A percentile compares a stretch with the other conserved stretches of the same genome.
These are phyloP conservation scores for Lagocephalus sceleratus DNA, from an alignment of 2,797 vertebrate species.

Conservation along the genomic window DNA sequence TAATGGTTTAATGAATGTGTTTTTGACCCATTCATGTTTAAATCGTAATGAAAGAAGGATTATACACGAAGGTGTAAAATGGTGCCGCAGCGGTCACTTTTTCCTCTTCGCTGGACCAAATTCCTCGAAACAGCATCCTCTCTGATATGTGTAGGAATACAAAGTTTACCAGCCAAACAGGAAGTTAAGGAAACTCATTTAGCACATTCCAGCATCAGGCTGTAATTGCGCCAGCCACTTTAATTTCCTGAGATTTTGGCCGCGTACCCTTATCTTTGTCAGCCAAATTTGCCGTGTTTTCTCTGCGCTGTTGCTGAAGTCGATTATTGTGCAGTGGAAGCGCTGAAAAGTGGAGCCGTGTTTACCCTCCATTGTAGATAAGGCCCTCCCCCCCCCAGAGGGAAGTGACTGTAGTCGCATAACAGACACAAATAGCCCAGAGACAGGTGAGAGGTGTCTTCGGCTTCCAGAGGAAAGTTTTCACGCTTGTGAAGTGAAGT, in stretches of 20 bases:
- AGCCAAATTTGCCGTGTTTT: slow-evolving; percentile 32
- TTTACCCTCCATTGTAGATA: slow-evolving; percentile 69
- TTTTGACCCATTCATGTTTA: too few relatives aligned
- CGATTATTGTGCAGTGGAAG: slow-evolving; percentile 36
- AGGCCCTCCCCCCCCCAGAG: slow-evolving; percentile 61
- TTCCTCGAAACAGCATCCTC: too few relatives aligned
- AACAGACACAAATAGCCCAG: slow-evolving; percentile 9
- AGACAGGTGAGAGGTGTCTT: slow-evolving; percentile 28
- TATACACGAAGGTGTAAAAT: too few relatives aligned
- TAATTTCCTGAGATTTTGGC: slow-evolving; percentile 56
- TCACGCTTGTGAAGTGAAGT: background rate
- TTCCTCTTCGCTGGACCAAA: too few relatives aligned
- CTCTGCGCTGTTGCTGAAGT: slow-evolving; percentile 15
- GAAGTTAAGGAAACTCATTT: slow-evolving; percentile 1
- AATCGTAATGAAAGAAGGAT: too few relatives aligned
- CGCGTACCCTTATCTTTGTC: slow-evolving; percentile 30
- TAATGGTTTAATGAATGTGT: too few relatives aligned
- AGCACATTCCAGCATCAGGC: background rate
- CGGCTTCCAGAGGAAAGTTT: slow-evolving; percentile 5
- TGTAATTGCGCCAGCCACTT: slow-evolving; percentile 3
- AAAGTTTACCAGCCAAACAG: background rate
- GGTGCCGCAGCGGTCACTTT: too few relatives aligned
- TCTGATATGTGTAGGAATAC: too few relatives aligned
- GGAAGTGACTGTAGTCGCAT: slow-evolving; percentile 48
- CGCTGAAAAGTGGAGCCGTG: slow-evolving; percentile 62